phyloP scores from a whole-genome alignment of 2,888 invertebrate species.

The Pterostichus madidus region DNA sequence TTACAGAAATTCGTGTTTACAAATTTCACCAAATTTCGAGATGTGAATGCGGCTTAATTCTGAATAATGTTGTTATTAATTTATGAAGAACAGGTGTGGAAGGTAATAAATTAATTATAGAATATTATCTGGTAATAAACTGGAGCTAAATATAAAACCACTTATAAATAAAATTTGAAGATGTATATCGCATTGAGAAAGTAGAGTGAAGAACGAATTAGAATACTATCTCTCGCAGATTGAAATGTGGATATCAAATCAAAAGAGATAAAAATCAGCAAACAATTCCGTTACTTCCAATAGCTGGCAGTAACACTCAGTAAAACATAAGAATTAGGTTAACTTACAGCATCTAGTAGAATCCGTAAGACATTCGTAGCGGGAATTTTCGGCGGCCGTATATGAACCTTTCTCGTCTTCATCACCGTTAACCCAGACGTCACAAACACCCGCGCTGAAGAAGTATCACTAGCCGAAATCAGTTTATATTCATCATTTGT shows the following conservation, averaged over 20 bases:
- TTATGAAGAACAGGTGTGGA: too few species aligned
- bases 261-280: slow-evolving; percentile 29
- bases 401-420: slow-evolving; percentile 44
- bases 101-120: too few species aligned
- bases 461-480: slow-evolving; percentile 20
- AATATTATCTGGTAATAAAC: not conserved
- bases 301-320: not conserved
- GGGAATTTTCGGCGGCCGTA: slow-evolving; percentile 57
- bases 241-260: slow-evolving; percentile 13
- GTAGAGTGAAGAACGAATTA: not conserved
- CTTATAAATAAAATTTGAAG: too few species aligned
- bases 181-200: not conserved
- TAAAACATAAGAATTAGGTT: slow-evolving; percentile 30
- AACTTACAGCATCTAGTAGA: slow-evolving; percentile 65
- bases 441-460: not conserved
- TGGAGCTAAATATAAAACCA: too few species aligned
- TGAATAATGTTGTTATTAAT: too few species aligned
- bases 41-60: too few species aligned
- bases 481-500: slow-evolving; percentile 63
- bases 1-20: too few species aligned
- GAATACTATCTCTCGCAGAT: slow-evolving; percentile 7
- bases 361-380: slow-evolving; percentile 55
- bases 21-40: too few species aligned
- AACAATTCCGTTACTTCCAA: slow-evolving; percentile 19
- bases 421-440: slow-evolving; percentile 15